phyloP scores from a whole-genome alignment of 2,888 invertebrate genomes.

The Dicycla oo region DNA sequence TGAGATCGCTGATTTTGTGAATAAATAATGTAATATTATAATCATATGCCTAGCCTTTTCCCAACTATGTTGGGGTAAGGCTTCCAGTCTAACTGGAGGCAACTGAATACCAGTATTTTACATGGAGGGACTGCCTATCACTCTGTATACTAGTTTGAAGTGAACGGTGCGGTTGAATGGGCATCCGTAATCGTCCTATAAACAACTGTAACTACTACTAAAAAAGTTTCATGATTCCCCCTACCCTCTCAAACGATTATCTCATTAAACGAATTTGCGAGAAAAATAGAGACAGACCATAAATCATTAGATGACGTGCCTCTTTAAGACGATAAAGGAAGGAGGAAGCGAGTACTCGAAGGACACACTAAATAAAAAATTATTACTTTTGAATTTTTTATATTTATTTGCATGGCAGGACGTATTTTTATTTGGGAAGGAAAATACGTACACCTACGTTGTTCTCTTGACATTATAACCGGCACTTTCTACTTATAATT shows the following conservation, averaged over 20 bases:
- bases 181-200: too few relatives aligned
- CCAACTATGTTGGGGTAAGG: too few relatives aligned
- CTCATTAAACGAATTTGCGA: conserved; percentile 35
- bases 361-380: conserved; percentile 47
- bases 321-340: conserved; percentile 55
- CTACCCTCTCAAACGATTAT: conserved; percentile 27
- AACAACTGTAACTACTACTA: too few relatives aligned
- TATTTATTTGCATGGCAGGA: conserved; percentile 25
- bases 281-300: conserved; percentile 53
- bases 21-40: conserved; percentile 36
- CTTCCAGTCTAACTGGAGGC: too few relatives aligned
- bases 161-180: background rate
- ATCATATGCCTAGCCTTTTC: too few relatives aligned
- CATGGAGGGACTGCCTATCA: too few relatives aligned
- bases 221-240: conserved; percentile 5
- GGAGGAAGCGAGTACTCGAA: conserved; percentile 56
- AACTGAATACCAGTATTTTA: too few relatives aligned
- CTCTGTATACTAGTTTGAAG: background rate
- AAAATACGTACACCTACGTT: conserved; percentile 5
- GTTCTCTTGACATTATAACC: too few relatives aligned
- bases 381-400: conserved; percentile 23
- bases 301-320: conserved; percentile 60
- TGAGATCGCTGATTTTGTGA: conserved; percentile 46
- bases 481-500: too few relatives aligned
- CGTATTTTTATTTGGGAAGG: conserved; percentile 21